Evolutionary conservation across 2,797 vertebrate genomes (phyloP), one percentile per base, ranked within the genome.

Genomic region (Eleutherodactylus coqui): DNA sequence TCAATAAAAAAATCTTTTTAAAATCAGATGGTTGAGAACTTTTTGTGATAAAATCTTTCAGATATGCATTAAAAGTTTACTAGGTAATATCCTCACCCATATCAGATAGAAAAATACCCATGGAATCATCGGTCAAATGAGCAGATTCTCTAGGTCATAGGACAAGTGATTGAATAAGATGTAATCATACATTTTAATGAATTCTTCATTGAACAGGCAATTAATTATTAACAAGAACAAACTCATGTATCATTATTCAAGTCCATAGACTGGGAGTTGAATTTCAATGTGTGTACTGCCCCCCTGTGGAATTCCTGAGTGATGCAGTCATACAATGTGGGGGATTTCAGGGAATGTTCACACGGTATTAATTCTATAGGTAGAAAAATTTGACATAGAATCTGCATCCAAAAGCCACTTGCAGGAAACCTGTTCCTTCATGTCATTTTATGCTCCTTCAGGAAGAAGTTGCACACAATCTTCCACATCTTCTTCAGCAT

Each of bases 121-220:
- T 62, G 75, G 53, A 32, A 34, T 45, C 41, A 45, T 34, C 34
- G 53, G 55, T 84, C 76, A 64, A 72, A 83, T 51, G 53, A 75
- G 75, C 34, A 80, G 67, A 64, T 77, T 79, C n/a, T 79, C 14
- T 73, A 84, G 86, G 75, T 60, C 64, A 43, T n/a, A 78, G 75
- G 51, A 53, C 64, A 84, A 73, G 19, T 75, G 76, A 87, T 70
- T 87, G 75, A 84, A 84, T 72, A 2, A 84, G 55, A 79, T 79
- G 82, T 79, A 79, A 84, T 87, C 86, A 84, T 84, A 75, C 67
- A 84, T 83, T 83, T 83, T 69, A 79, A 87, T 83, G 64, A 83
- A 87, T 73, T 24, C 81, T 58, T 79, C 64, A 87, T 16, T 87
- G 81, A 83, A 87, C 81, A 79, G 75, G 32, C 75, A 79, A 83